Conservation (phyloP, 2,797 vertebrate species). For the Arctocebus calabarensis region DNA sequence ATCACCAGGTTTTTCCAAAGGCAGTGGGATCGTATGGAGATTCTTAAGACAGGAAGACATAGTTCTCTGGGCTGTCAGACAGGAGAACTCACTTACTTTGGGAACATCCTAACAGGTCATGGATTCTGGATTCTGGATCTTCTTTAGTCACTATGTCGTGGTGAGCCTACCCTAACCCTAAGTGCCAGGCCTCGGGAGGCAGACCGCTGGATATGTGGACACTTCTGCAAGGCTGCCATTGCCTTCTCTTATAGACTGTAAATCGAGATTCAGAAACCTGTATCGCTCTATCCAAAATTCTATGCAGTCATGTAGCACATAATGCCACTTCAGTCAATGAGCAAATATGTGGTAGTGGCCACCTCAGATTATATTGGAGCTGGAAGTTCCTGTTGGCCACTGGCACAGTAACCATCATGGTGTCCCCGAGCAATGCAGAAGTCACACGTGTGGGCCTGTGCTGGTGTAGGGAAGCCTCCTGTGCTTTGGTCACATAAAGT, state of each 20-base stretch:
- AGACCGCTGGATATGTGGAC: rapidly evolving
- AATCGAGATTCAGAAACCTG: neutral
- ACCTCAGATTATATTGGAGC: neutral
- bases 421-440: neutral
- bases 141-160: neutral
- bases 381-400: neutral
- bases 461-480: neutral
- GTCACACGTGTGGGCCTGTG: too few relatives aligned
- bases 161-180: neutral
- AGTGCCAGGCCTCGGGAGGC: neutral
- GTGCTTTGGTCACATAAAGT: neutral
- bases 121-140: neutral
- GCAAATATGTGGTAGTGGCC: neutral
- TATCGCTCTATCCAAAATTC: neutral
- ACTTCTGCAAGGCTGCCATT: neutral
- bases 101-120: neutral
- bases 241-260: rapidly evolving
- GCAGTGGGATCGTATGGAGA: neutral
- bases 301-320: neutral
- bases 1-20: conserved; percentile 48
- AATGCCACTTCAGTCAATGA: neutral
- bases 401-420: neutral
- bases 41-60: neutral
- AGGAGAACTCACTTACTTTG: neutral
- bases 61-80: neutral